phyloP scores from a whole-genome alignment of 2,797 vertebrate genomes.

The Ceyx erithaca region DNA sequence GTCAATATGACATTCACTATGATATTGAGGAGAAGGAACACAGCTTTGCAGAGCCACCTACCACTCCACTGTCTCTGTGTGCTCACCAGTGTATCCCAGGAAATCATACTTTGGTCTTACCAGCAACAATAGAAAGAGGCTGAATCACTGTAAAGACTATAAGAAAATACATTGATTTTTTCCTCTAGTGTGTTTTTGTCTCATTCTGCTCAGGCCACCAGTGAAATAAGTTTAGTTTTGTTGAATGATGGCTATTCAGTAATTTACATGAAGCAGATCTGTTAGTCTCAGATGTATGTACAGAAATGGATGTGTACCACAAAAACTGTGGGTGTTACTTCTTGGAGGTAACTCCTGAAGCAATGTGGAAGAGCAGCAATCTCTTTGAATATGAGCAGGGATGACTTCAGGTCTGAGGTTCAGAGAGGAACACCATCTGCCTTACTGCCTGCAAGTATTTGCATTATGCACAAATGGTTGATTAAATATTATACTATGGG shows the following conservation, averaged over 20 bases:
- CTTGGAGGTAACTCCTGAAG: neutral
- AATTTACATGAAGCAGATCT: neutral
- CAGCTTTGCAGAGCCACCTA: neutral
- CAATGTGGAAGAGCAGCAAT: neutral
- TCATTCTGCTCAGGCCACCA: neutral
- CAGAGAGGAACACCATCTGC: neutral
- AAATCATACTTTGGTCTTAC: neutral
- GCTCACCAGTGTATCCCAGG: neutral
- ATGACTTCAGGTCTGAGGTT: neutral
- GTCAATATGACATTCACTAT: neutral
- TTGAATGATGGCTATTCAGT: neutral
- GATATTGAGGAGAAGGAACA: neutral
- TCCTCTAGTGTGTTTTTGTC: neutral
- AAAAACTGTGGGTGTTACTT: neutral
- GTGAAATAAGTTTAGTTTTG: neutral
- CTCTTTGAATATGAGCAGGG: neutral
- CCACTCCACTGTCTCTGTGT: neutral
- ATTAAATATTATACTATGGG: neutral
- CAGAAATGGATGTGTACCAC: neutral
- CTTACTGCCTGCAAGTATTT: neutral
- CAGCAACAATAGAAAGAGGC: neutral
- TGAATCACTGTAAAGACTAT: rapidly evolving
- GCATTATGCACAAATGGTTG: neutral
- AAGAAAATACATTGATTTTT: neutral
- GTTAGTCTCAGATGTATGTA: neutral